A percentile compares a stretch with the other conserved stretches of the same genome.
Conservation (phyloP, 2,888 invertebrate genomes). For the Thera britannica region DNA sequence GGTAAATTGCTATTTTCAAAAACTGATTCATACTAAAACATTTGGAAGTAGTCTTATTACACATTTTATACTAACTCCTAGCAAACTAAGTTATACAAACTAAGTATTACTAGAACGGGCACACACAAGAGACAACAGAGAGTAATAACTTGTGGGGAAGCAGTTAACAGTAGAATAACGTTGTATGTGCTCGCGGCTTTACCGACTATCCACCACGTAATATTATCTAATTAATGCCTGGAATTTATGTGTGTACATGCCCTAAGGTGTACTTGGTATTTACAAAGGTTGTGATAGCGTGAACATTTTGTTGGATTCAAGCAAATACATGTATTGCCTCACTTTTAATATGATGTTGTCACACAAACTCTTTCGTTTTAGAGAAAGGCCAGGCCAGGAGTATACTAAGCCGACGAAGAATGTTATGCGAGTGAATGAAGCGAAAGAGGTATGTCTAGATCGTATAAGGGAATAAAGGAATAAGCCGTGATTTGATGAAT, state of each 20-base stretch:
- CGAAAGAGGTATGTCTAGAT: no score
- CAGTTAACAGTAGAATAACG: slow-evolving; percentile 72
- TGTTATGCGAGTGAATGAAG: no score
- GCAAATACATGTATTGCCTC: background rate
- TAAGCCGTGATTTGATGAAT: no score
- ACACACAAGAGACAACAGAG: slow-evolving; percentile 23
- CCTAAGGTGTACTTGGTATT: slow-evolving; percentile 52
- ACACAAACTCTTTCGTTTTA: no score
- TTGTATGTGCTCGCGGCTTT: slow-evolving; percentile 66
- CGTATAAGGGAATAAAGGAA: no score
- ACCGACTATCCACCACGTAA: slow-evolving; percentile 68
- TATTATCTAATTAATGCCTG: slow-evolving; percentile 73
- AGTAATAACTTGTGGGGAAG: slow-evolving; percentile 64
- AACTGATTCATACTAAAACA: no score
- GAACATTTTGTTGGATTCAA: background rate
- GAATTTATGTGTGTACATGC: slow-evolving; percentile 67
- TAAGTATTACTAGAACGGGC: background rate
- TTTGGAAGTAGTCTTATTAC: background rate
- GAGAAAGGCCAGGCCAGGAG: no score
- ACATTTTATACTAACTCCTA: background rate
- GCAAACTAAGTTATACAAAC: slow-evolving; percentile 2
- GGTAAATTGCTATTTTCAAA: no score
- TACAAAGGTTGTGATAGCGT: slow-evolving; percentile 1
- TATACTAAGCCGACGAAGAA: no score
- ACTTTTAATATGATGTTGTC: no score